A percentile compares a stretch with the other conserved stretches of the same genome.
phyloP scores from a whole-genome alignment of 2,888 invertebrate species.

The Rutpela maculata region DNA sequence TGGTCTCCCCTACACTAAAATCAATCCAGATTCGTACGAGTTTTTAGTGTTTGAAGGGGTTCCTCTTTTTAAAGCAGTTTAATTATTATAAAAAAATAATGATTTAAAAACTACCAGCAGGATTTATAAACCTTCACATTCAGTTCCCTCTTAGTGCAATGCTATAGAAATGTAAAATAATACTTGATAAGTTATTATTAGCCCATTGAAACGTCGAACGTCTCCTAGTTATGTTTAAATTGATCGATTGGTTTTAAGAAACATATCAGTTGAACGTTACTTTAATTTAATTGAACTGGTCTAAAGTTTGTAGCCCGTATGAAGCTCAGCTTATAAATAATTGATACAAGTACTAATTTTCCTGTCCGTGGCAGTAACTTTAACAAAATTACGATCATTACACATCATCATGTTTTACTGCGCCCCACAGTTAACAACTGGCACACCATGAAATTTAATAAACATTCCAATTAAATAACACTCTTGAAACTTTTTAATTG shows the following conservation, averaged over 20 bases:
- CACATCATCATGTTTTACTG: slow-evolving; percentile 38
- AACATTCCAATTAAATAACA: slow-evolving; percentile 41
- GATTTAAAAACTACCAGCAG: not conserved
- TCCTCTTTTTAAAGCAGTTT: too few species aligned
- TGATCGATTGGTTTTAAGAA: slow-evolving; percentile 48
- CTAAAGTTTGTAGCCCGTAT: slow-evolving; percentile 46
- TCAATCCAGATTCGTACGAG: too few species aligned
- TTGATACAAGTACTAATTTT: slow-evolving; percentile 45
- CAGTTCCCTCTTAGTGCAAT: not conserved
- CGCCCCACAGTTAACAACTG: slow-evolving; percentile 41
- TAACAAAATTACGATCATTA: slow-evolving; percentile 48
- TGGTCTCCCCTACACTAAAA: too few species aligned
- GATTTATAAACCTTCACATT: not conserved
- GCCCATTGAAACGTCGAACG: not conserved
- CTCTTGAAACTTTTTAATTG: slow-evolving; percentile 50
- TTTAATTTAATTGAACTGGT: slow-evolving; percentile 35
- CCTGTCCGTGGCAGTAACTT: slow-evolving; percentile 45
- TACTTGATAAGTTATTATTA: slow-evolving; percentile 2
- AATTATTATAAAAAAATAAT: too few species aligned
- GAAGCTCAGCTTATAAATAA: slow-evolving; percentile 36
- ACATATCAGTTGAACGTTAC: slow-evolving; percentile 37
- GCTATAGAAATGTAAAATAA: not conserved
- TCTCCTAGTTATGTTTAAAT: slow-evolving; percentile 20
- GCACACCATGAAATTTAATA: slow-evolving; percentile 42
- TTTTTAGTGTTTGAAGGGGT: too few species aligned